Evolutionary conservation across 2,888 invertebrate genomes (phyloP).

Genomic region (Strigamia crassipes): DNA sequence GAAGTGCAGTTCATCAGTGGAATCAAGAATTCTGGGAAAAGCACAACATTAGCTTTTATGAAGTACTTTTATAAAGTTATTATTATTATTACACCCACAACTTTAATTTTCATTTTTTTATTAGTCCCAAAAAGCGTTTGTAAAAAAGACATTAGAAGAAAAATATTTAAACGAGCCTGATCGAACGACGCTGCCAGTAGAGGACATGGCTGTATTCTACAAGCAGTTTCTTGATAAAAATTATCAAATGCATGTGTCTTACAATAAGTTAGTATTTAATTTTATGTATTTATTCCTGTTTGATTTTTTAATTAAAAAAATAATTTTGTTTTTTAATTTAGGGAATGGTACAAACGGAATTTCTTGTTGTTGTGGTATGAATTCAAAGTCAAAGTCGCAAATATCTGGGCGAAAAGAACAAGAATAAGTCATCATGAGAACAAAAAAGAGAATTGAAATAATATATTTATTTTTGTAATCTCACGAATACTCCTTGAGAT

Average conservation of each 20-base stretch:
- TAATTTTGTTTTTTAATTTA: conserved; percentile 50
- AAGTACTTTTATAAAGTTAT: conserved; percentile 61
- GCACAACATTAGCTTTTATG: conserved; percentile 77
- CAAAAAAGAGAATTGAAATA: background rate
- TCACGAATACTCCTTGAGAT: background rate
- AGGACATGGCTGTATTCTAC: conserved; percentile 77
- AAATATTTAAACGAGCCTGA: background rate
- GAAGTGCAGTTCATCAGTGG: conserved; percentile 76
- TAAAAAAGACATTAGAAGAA: conserved; percentile 29
- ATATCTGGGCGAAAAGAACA: background rate
- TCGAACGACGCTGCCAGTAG: conserved; percentile 2
- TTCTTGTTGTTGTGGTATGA: conserved; percentile 62
- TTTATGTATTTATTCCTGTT: background rate
- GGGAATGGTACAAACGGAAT: conserved; percentile 82
- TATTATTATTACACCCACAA: background rate
- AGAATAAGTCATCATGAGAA: background rate
- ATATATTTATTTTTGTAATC: background rate
- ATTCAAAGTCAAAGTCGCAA: conserved; percentile 13
- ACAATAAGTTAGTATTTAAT: conserved; percentile 63
- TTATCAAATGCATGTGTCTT: conserved; percentile 73
- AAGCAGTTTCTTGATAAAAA: conserved; percentile 82
- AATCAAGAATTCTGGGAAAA: conserved; percentile 82
- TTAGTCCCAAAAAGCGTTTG: background rate
- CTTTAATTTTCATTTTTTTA: background rate
- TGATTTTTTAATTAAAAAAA: background rate